Base-by-base conservation (phyloP, 2,113 vertebrate genomes). In the Zapus hudsonius region DNA sequence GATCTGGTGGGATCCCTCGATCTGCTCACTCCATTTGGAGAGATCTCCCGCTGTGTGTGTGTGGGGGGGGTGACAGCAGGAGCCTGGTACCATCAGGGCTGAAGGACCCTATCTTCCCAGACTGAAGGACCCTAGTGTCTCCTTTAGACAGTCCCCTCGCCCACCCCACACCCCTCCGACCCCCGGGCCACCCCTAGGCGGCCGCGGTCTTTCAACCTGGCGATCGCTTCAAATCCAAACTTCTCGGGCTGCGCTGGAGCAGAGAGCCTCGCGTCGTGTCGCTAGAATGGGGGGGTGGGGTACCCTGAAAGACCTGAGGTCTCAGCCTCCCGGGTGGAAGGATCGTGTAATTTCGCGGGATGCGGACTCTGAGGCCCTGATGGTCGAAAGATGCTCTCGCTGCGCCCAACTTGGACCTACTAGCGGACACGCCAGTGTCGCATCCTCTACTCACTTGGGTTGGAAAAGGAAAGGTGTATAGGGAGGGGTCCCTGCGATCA, bases 311-410 rank as follows among this genome's bases (percentile, higher is more conserved):
- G 23, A 80, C 42, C 31, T 17, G 70, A 70, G 85, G 42, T 85
- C 47, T 44, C 3, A 11, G 79, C 73, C 38, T 61, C 40, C 73
- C 33, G 9, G 16, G 70, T 38, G 36, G 38, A 69, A 93, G 79
- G 36, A 72, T 73, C 12, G 4, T 84, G 91, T 59, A 59, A 79
- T 96, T 96, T 96, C 95, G 95, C 36, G 76, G 72, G 89, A 97
- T 15, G 84, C 96, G 95, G 95, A 96, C 95, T 93, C 73, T 33
- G 72, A 93, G 40, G 92, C 79, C 66, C 70, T 36, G 47, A 83
- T 20, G 36, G 38, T n/a, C 52, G 66, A 9, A n/a, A 1, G 63
- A 89, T 84, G 63, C 66, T 17, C 57, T 10, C 33, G 59, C 40
- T 55, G 10, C 25, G 52, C 38, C 57, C 33, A 33, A 25, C 27